Evolutionary conservation across 1,140 invertebrate genomes (phyloP).

Genomic region (Paraescarpia echinospica): DNA sequence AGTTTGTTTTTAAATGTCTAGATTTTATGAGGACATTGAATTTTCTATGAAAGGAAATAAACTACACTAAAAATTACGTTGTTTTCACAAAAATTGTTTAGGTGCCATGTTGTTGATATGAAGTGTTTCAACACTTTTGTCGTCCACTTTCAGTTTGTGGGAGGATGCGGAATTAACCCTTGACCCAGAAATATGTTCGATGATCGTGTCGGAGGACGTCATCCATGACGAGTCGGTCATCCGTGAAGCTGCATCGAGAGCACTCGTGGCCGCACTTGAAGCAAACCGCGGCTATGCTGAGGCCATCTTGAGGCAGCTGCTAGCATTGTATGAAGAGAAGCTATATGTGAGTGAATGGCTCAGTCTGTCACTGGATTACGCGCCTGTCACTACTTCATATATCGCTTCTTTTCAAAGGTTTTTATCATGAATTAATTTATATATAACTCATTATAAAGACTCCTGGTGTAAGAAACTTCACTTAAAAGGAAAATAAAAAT

Average conservation of each 20-base stretch:
- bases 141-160: slow-evolving; percentile 65
- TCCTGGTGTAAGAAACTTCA: too few relatives aligned
- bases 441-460: too few relatives aligned
- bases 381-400: not conserved
- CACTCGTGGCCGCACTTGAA: slow-evolving; percentile 71
- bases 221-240: slow-evolving; percentile 78
- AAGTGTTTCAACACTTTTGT: not conserved
- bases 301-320: slow-evolving; percentile 67
- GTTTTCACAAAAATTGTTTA: not conserved
- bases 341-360: slow-evolving; percentile 61
- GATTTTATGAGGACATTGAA: too few relatives aligned
- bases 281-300: slow-evolving; percentile 63
- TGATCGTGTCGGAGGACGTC: slow-evolving; percentile 70
- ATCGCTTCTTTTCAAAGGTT: not conserved
- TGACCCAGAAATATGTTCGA: slow-evolving; percentile 61
- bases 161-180: slow-evolving; percentile 62
- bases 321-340: slow-evolving; percentile 78
- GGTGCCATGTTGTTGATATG: not conserved
- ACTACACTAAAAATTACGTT: not conserved
- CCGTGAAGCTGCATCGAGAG: slow-evolving; percentile 75
- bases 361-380: not conserved
- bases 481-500: too few relatives aligned
- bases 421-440: too few relatives aligned
- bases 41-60: too few relatives aligned
- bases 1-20: too few relatives aligned